Evolutionary conservation across 2,888 invertebrate species (phyloP).

Genomic region (Tetragonula carbonaria): DNA sequence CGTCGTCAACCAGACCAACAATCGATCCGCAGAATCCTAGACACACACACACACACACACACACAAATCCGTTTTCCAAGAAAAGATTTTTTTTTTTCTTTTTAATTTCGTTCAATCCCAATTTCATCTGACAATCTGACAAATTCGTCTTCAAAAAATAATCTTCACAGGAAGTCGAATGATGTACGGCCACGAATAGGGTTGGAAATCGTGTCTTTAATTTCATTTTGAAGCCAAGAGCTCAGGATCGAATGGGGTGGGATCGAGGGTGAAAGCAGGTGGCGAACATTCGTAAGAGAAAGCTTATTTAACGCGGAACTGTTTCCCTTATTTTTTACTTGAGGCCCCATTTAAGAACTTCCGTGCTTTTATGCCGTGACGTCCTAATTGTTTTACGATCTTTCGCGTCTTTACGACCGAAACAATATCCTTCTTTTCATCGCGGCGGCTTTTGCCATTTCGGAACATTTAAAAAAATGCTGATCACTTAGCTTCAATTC

Average conservation of each 20-base stretch:
- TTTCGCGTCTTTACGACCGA: constrained; percentile 45
- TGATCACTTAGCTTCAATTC: constrained; percentile 21
- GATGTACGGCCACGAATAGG: too few species aligned
- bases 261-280: background rate
- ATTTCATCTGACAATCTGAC: too few species aligned
- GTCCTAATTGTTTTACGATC: constrained; percentile 48
- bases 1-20: background rate
- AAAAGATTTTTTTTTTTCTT: too few species aligned
- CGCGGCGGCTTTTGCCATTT: background rate
- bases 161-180: too few species aligned
- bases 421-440: constrained; percentile 53
- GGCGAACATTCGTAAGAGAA: constrained; percentile 11
- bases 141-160: too few species aligned
- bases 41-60: background rate
- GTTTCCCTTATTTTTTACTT: constrained; percentile 46
- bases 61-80: background rate
- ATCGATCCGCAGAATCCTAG: background rate
- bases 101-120: too few species aligned
- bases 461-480: constrained; percentile 24
- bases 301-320: constrained; percentile 26
- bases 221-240: too few species aligned
- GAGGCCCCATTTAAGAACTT: constrained; percentile 32
- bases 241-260: background rate
- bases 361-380: constrained; percentile 31
- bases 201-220: too few species aligned